Percentiles rank a stretch among this genome's conserved stretches.
Evolutionary conservation across 2,888 invertebrate species (phyloP).

Genomic region (Sicus ferrugineus): DNA sequence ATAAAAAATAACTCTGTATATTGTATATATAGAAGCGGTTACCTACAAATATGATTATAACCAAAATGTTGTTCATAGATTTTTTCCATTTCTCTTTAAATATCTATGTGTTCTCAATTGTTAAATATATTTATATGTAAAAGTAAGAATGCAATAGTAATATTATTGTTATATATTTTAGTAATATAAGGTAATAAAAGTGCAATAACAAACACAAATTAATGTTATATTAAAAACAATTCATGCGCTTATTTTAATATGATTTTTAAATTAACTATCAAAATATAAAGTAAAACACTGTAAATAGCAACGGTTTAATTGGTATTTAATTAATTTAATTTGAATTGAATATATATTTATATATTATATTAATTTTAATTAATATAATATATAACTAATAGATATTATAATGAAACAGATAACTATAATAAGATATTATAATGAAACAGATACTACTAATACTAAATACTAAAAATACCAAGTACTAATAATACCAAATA

Average conservation of each 20-base stretch:
- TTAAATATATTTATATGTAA: slow-evolving; percentile 8
- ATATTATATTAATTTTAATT: background rate
- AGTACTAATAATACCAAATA: background rate
- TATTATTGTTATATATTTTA: no score
- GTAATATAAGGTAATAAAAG: background rate
- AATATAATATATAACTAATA: background rate
- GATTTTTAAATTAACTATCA: background rate
- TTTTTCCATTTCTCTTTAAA: slow-evolving; percentile 18
- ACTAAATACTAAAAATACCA: background rate
- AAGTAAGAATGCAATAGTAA: no score
- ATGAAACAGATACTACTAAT: background rate
- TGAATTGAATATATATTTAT: background rate
- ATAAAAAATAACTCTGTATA: slow-evolving; percentile 3
- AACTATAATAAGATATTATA: background rate
- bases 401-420: background rate
- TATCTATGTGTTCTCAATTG: slow-evolving; percentile 27
- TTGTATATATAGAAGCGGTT: background rate
- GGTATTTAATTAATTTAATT: background rate
- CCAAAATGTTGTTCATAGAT: slow-evolving; percentile 11
- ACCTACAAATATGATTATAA: background rate
- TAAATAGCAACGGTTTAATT: slow-evolving; percentile 6
- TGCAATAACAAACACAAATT: background rate
- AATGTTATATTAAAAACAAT: background rate
- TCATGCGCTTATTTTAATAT: background rate
- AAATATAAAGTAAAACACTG: slow-evolving; percentile 6